Evolutionary conservation across 2,888 invertebrate species (phyloP), one percentile per base, ranked within the genome.

Genomic region (Pachliopta kotzebuea): DNA sequence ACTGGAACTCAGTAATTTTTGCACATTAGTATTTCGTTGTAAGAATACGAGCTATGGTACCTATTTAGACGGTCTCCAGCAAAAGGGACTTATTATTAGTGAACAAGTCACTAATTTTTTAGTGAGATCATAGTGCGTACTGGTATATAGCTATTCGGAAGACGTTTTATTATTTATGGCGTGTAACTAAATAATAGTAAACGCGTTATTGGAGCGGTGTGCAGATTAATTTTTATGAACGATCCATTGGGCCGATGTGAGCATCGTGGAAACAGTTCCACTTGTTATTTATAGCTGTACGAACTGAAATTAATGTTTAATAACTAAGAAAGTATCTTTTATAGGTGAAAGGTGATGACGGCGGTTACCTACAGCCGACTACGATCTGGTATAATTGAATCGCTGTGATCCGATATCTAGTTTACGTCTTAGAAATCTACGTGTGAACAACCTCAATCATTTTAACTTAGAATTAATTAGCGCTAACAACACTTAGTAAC

Each of bases 151-250:
- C 42, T 50, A 54, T 57, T 64, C 54, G 61, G 64, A 37, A 68
- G 63, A 71, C 58, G 65, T 68, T 63, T 70, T 69, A 70, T 72
- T 67, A 69, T 75, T 78, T 72, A 83, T 79, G 49, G 73, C 66
- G 75, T 77, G 78, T 75, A 72, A 69, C 84, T 77, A 83, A 84
- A 79, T 76, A 70, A 77, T 76, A 69, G 74, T 74, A 76, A 66
- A 67, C 66, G 64, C 67, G 70, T 74, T 75, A 76, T 71, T 69
- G 65, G 71, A 72, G 75, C 67, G 74, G 65, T 71, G 68, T 70
- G 72, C 70, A 63, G 69, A 72, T 73, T 67, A 71, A 71, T 72
- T 77, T 77, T 79, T 75, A 76, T 74, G 72, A 72, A 66, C 71
- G 60, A 65, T 72, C 69, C 64, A 50, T n/a, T 18, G 23, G 29